Evolutionary conservation across 1,140 invertebrate genomes (phyloP).

Genomic region (Euglossa dilemma): DNA sequence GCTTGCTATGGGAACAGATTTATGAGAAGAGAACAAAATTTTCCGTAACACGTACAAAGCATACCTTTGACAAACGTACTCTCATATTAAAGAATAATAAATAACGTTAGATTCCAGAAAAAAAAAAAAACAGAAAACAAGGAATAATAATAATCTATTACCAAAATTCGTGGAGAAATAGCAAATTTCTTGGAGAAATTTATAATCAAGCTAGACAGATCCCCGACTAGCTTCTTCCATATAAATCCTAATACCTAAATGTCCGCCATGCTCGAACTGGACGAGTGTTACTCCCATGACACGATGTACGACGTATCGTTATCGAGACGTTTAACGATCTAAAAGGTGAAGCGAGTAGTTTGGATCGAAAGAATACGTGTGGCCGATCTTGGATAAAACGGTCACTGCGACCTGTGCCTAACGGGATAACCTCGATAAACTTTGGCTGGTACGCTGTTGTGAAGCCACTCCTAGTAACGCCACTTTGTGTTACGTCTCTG

Average conservation of each 20-base stretch:
- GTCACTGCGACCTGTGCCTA: conserved; percentile 37
- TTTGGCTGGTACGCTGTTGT: conserved; percentile 34
- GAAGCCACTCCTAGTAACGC: conserved; percentile 58
- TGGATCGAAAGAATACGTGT: conserved; percentile 32
- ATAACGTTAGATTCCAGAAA: too few species aligned
- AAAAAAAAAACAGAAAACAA: too few species aligned
- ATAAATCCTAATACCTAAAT: neutral
- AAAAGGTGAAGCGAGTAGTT: conserved; percentile 31
- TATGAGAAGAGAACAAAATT: too few species aligned
- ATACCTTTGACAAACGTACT: too few species aligned
- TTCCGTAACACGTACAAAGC: too few species aligned
- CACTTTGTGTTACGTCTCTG: neutral
- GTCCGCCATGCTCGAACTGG: neutral
- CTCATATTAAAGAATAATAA: too few species aligned
- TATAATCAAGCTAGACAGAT: too few species aligned
- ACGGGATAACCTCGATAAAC: conserved; percentile 65
- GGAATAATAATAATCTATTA: too few species aligned
- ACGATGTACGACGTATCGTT: neutral
- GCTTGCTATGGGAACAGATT: too few species aligned
- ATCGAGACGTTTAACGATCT: conserved; percentile 15
- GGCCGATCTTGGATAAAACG: conserved; percentile 47
- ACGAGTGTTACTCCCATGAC: neutral
- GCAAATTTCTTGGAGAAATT: too few species aligned
- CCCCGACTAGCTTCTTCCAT: neutral
- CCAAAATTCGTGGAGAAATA: too few species aligned